Evolutionary conservation across 2,888 invertebrate genomes (phyloP), one percentile per base, ranked within the genome.

Genomic region (Callinectes sapidus): DNA sequence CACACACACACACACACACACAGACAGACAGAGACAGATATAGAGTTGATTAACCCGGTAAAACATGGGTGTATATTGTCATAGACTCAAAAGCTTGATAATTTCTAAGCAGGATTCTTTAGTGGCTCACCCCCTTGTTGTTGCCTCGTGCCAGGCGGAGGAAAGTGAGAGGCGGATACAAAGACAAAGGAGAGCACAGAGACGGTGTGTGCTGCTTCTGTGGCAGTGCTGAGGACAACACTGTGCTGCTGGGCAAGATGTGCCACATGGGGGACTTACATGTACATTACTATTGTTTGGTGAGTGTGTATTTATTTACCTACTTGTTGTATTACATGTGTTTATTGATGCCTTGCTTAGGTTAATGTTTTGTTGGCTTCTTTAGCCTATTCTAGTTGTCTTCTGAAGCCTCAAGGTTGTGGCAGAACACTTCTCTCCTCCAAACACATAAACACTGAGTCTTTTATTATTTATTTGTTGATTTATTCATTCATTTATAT

Each of bases 251-350:
- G 28, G 92, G 92, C n/a, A 86, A 89, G 61, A 32, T 92, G 81
- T 89, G 85, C 28, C 42, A 39, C 0, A 1, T 85, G 16, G 66
- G 81, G n/a, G 85, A 85, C 23, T n/a, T 92, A 1, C 10, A 61
- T 3, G 85, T 86, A 5, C 92, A 92, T 28, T 92, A 86, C 85
- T 92, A 54, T 35, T 92, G 92, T 32, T 13, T 92, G 89, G 92
- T 92, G 61, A 89, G 92, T 92, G 35, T 18, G 5, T 16, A 18
- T 89, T 32, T 89, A 23, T 23, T 42, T 89, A 42, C 32, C 39
- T 23, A 66, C 8, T 55, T 55, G 55, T 55, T 39, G 39, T 39
- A 39, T 39, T 39, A 39, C 39, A 39, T 39, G 39, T 39, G 39
- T 39, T 2, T 39, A 5, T 39, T 2, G 39, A 5, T 2, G 2